Evolutionary conservation across 2,113 vertebrate species (phyloP), one percentile per base, ranked within the genome.

Genomic region (Lepus timidus): DNA sequence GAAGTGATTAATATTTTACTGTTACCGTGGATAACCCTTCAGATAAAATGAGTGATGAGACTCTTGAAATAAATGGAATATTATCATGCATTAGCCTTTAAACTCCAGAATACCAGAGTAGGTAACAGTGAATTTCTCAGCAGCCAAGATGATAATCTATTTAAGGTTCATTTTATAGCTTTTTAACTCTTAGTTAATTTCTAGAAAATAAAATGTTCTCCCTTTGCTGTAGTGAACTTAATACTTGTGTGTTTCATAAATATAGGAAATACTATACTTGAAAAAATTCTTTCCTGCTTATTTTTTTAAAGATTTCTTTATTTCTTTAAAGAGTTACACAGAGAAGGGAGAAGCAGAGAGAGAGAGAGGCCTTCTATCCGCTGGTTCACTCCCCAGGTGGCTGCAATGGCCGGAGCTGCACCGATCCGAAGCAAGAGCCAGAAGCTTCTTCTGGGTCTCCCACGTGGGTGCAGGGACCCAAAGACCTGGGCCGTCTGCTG

Each of bases 1-100:
- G 33, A 92, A 81, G 9, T 82, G 49, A 84, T 92, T 91, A 96
- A 19, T 96, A 62, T 58, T 88, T 97, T 92, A 61, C 74, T 79
- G 39, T 96, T 97, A 94, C 75, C 90, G 33, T 95, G 58, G 25
- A 25, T 20, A 78, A 80, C 80, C 4, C 8, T 75, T 61, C 76
- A 36, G 84, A 51, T 89, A 88, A 70, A 91, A 44, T 96, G 87
- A 91, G 36, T 76, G 88, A 19, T 2, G 2, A 11, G 68, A 87
- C 58, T 96, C 67, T 85, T 93, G 1, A 51, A 95, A 4, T 87
- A 88, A 88, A 79, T 88, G 83, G 27, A 80, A 85, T 78, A 74
- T 75, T 74, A 85, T 92, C 90, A 65, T 65, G 25, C 62, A 55
- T 79, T 86, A 93, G 29, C 23, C 74, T 67, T 29, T 90, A 91